Evolutionary conservation across 2,888 invertebrate genomes (phyloP), one percentile per base, ranked within the genome.

Genomic region (Carcina quercana): DNA sequence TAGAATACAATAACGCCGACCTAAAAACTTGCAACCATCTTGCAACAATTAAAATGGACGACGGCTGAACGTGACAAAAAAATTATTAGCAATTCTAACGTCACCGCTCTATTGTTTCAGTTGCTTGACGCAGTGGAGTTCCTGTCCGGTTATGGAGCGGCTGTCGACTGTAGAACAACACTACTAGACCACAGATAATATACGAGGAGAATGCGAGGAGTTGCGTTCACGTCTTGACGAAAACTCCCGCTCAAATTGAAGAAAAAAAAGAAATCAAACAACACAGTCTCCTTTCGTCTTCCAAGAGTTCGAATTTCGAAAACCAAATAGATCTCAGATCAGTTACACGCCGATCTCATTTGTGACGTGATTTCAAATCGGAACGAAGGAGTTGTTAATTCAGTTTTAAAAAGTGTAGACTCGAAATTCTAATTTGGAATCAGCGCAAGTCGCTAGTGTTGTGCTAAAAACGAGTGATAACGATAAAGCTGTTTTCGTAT

Each of bases 131-230:
- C 73, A 60, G 68, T 67, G 49, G 66, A 69, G 63, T 70, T 67
- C 60, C 75, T 76, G 42, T 57, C 63, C 51, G 75, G 79, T 46
- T 78, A 78, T 66, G 78, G 80, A 42, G 74, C 78, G 46, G 82
- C 76, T 37, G 59, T 79, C 48, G 78, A 80, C 65, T 78, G n/a
- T 67, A 22, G 30, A 15, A 8, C 14, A 13, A n/a, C 13, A n/a
- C 20, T 6, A 12, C 20, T 20, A 20, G 11, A 5, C 28, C 20
- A 20, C 8, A 20, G 19, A 15, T 27, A 27, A 11, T 10, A 10
- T n/a, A 6, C 28, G 14, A 29, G 6, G 8, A 2, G 15, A 25
- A 25, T 14, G 15, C n/a, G 13, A n/a, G 8, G 21, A 14, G 14
- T 14, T 13, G 13, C 10, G 25, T n/a, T 11, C 24, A 24, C 8